phyloP scores from a whole-genome alignment of 1,140 invertebrate genomes.

The Dysdera silvatica region DNA sequence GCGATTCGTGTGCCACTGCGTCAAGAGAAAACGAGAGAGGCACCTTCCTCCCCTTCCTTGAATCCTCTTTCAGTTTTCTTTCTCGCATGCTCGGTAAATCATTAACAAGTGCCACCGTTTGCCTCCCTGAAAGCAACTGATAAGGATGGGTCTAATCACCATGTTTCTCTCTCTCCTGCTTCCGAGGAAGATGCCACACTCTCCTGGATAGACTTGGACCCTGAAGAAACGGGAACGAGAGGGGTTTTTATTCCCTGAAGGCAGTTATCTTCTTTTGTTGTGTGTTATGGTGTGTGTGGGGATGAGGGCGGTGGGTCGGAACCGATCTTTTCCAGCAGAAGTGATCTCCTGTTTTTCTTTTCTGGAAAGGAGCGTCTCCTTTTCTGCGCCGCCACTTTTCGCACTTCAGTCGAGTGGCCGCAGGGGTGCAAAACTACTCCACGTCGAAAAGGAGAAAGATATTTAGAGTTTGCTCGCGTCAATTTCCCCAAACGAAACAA shows the following conservation, averaged over 20 bases:
- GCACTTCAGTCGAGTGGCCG: too few species aligned
- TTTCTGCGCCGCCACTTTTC: too few species aligned
- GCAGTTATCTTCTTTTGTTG: conserved; percentile 18
- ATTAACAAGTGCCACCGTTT: conserved; percentile 27
- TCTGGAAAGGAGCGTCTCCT: too few species aligned
- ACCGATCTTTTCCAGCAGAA: too few species aligned
- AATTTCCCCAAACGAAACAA: too few species aligned
- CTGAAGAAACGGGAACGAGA: conserved; percentile 9
- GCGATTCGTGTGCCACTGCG: too few species aligned
- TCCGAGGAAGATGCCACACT: neutral
- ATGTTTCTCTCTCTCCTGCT: too few species aligned
- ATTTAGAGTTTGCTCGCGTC: too few species aligned
- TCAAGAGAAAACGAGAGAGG: conserved; percentile 1
- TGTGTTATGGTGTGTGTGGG: too few species aligned
- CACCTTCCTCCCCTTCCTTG: neutral
- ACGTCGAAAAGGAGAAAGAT: too few species aligned
- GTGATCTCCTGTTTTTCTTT: too few species aligned
- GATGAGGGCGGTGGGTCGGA: conserved; percentile 22
- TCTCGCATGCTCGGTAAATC: conserved; percentile 30
- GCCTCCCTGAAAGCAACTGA: conserved; percentile 29
- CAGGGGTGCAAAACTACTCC: too few species aligned
- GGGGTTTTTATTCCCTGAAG: conserved; percentile 25
- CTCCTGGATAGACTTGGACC: neutral
- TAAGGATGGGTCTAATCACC: conserved; percentile 29
- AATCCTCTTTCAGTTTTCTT: neutral